These are phyloP conservation scores for Phyllopteryx taeniolatus DNA, from an alignment of 2,113 vertebrate genomes.

Conservation along the genomic window DNA sequence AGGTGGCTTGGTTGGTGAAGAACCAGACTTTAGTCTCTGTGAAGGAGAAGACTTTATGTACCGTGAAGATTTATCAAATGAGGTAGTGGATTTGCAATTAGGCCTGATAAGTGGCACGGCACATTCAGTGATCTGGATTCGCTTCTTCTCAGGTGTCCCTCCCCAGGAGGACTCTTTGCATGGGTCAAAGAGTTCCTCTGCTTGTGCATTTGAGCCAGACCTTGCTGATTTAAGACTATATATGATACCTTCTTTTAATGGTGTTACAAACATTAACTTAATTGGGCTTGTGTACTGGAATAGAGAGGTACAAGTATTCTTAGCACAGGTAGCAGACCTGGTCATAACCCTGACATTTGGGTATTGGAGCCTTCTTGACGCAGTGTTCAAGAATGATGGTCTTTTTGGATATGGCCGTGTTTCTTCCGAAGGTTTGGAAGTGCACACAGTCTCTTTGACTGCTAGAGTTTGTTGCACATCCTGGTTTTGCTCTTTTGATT, in stretches of 20 bases:
- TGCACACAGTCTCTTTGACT: conserved; percentile 8
- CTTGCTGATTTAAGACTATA: conserved; percentile 85
- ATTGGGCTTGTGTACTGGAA: conserved; percentile 85
- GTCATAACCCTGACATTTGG: conserved; percentile 7
- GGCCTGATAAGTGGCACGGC: conserved; percentile 8
- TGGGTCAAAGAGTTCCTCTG: conserved; percentile 68
- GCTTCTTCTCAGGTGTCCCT: conserved; percentile 39
- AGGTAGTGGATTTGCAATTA: conserved; percentile 30
- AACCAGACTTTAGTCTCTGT: not conserved
- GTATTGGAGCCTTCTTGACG: conserved; percentile 11
- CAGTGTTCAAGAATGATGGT: conserved; percentile 8
- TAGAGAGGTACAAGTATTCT: conserved; percentile 26
- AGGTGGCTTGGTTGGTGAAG: conserved; percentile 13
- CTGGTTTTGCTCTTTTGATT: conserved; percentile 17
- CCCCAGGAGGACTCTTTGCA: conserved; percentile 71
- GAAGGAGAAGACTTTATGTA: conserved; percentile 11
- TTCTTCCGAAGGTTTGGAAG: conserved; percentile 24
- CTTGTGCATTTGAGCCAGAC: conserved; percentile 58
- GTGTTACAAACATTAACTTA: conserved; percentile 95
- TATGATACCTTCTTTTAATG: conserved; percentile 83
- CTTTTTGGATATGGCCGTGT: conserved; percentile 45
- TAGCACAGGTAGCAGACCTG: conserved; percentile 32
- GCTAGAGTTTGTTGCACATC: conserved; percentile 1
- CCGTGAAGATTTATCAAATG: not conserved
- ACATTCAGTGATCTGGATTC: conserved; percentile 22